Conservation (phyloP, 2,113 vertebrate species). For the Chunga burmeisteri region DNA sequence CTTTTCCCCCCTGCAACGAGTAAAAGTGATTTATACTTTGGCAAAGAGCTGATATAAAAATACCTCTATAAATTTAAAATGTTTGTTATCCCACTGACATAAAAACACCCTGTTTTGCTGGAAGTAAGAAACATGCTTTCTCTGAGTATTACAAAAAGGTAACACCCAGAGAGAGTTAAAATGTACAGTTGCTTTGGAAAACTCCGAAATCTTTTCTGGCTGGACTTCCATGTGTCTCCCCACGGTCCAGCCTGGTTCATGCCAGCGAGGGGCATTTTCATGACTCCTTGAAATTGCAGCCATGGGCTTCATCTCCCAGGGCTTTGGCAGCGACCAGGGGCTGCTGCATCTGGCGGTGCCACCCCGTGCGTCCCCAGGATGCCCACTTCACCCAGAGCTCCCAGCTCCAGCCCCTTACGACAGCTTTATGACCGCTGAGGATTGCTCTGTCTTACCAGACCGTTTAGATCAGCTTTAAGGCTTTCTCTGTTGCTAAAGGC, state of each 20-base stretch:
- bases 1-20: conserved; percentile 4
- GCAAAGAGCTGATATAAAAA: conserved; percentile 31
- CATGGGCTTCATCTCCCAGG: neutral
- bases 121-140: neutral
- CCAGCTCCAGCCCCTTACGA: neutral
- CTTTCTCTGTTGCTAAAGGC: neutral
- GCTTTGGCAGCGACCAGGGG: neutral
- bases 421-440: neutral
- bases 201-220: neutral
- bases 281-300: neutral
- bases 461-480: neutral
- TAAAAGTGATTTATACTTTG: conserved; percentile 50
- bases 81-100: conserved; percentile 11
- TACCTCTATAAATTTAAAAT: neutral
- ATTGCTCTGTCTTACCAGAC: neutral
- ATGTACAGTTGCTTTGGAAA: neutral
- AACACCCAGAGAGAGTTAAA: neutral
- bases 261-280: neutral
- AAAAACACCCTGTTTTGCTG: conserved; percentile 19
- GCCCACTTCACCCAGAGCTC: neutral
- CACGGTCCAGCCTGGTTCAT: neutral
- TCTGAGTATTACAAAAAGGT: neutral
- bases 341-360: neutral
- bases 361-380: neutral
- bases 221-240: neutral